Evolutionary conservation across 2,888 invertebrate genomes (phyloP), one percentile per base, ranked within the genome.

Genomic region (Holacanthella duospinosa): DNA sequence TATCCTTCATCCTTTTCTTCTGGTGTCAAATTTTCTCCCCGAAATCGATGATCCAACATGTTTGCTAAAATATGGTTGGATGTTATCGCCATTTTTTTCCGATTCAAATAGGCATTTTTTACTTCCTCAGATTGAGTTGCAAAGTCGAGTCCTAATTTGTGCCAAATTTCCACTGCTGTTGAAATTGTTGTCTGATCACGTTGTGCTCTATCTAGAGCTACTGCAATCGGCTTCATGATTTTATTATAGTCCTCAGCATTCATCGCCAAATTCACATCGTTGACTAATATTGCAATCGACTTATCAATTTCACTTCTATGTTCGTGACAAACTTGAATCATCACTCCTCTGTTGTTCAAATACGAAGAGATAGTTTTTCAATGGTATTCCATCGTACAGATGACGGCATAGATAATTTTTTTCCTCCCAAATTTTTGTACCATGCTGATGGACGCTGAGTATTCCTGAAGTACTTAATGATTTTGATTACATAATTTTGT

Each of bases 381-480:
- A 53, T n/a, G 6, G 54, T 53, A 21, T 53, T 53, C 54, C 54
- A 53, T 6, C 54, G 54, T 6, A 53, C 48, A 25, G 21, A 44
- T 2, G 16, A 27, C 21, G 60, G 60, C 19, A 60, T 25, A 2
- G n/a, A 21, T n/a, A 60, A n/a, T 21, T 24, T 48, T 24, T n/a
- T 24, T 12, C 44, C 44, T 3, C 27, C 28, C 2, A 25, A 4
- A 3, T 9, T 27, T 26, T 48, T 60, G 53, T 60, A 48, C 48
- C 29, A 12, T 3, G 60, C 60, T n/a, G 25, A 26, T 53, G 60
- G 44, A 6, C 21, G 16, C 3, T 60, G 60, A 16, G 4, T 25
- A 53, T 60, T 60, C 21, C 60, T 25, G 28, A 60, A 60, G 21
- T 60, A 60, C 25, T 60, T 60, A 4, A 27, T 26, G 3, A 60